Evolutionary conservation across 2,888 invertebrate genomes (phyloP).

Genomic region (Eristalinus aeneus): DNA sequence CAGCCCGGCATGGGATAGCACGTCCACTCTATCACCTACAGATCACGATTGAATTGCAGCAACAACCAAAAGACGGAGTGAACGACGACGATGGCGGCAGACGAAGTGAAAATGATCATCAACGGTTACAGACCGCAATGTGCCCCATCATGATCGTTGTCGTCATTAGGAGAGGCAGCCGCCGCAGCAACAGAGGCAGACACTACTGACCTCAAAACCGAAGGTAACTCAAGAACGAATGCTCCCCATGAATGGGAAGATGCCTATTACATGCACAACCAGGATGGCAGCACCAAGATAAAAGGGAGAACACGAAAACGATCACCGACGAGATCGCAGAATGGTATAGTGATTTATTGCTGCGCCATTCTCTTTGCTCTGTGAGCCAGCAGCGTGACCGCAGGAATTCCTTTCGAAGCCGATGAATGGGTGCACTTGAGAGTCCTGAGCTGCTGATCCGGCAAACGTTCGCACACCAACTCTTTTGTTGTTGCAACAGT

Average conservation of each 20-base stretch:
- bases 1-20: conserved; percentile 49
- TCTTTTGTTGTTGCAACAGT: conserved; percentile 44
- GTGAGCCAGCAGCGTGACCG: neutral
- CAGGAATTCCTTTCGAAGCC: neutral
- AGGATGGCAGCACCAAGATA: neutral
- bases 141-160: conserved; percentile 37
- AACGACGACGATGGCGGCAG: neutral
- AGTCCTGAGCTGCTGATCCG: neutral
- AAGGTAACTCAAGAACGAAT: conserved; percentile 55
- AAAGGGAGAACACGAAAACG: conserved; percentile 29
- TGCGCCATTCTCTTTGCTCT: conserved; percentile 12
- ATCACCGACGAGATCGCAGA: neutral
- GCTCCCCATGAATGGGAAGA: conserved; percentile 50
- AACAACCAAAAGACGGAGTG: neutral
- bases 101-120: conserved; percentile 48
- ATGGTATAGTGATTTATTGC: neutral
- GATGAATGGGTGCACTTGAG: conserved; percentile 24
- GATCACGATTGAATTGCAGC: conserved; percentile 46
- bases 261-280: neutral
- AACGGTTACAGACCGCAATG: conserved; percentile 46
- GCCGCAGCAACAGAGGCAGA: neutral
- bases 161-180: neutral
- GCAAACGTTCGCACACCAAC: conserved; percentile 39
- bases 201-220: conserved; percentile 69
- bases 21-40: conserved; percentile 55